Percentiles rank a stretch among this genome's conserved stretches.
Evolutionary conservation across 2,113 vertebrate genomes (phyloP).

Genomic region (Meriones unguiculatus): DNA sequence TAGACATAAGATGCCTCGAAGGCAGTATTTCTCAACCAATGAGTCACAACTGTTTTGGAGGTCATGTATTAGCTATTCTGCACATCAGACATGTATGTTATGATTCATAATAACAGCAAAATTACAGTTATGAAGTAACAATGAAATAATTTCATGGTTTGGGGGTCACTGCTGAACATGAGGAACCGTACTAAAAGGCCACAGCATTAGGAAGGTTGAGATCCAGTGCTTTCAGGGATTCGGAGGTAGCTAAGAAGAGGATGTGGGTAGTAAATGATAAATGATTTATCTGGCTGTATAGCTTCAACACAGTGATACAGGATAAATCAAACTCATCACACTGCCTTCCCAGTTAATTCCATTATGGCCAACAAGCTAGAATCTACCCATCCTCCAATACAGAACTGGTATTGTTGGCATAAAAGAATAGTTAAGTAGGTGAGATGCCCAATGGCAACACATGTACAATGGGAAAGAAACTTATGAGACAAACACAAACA

Average conservation of each 20-base stretch:
- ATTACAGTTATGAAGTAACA: neutral
- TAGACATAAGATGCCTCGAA: neutral
- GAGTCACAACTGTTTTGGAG: neutral
- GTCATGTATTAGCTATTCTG: neutral
- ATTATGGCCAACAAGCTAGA: constrained; percentile 15
- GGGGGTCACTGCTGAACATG: neutral
- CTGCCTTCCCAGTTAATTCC: neutral
- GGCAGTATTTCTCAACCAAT: neutral
- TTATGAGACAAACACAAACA: constrained; percentile 60
- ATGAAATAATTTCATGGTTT: neutral
- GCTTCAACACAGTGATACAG: neutral
- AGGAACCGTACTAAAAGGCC: too few relatives aligned
- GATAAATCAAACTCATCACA: neutral
- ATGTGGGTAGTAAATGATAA: neutral
- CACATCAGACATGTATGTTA: neutral
- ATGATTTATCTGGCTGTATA: neutral
- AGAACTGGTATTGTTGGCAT: neutral
- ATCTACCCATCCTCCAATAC: neutral
- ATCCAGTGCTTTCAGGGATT: neutral
- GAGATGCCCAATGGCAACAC: neutral
- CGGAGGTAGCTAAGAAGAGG: neutral
- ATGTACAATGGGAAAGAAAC: constrained; percentile 54
- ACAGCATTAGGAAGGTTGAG: neutral
- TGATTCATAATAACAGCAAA: neutral
- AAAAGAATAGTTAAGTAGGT: neutral